Conservation (phyloP, 2,113 vertebrate genomes). For the Menura novaehollandiae region DNA sequence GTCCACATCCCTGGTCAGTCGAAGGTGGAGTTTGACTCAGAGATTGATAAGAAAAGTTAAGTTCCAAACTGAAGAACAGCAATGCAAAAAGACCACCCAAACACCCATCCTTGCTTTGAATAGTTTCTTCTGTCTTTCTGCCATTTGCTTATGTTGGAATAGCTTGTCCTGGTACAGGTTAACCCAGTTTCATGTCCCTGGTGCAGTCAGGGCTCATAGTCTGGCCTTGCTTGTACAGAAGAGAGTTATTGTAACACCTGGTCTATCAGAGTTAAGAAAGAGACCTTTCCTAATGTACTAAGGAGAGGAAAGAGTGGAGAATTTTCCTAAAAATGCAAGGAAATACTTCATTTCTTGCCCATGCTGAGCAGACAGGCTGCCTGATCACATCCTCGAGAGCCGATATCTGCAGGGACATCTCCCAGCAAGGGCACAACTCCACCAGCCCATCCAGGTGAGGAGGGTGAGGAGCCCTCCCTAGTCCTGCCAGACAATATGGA, state of each 20-base stretch:
- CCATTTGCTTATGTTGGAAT: neutral
- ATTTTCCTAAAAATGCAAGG: neutral
- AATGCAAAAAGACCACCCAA: neutral
- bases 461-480: neutral
- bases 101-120: neutral
- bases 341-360: neutral
- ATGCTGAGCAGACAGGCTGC: accelerated
- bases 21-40: neutral
- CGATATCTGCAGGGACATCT: neutral
- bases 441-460: neutral
- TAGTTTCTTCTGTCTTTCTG: neutral
- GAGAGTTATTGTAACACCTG: neutral
- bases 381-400: neutral
- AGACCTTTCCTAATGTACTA: neutral
- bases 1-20: neutral
- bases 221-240: neutral
- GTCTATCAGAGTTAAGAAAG: neutral
- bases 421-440: neutral
- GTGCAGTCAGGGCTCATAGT: neutral
- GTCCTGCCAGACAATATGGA: accelerated
- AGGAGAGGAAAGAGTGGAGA: neutral
- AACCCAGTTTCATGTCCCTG: neutral
- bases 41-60: neutral
- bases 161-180: neutral
- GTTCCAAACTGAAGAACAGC: accelerated